Evolutionary conservation across 2,113 vertebrate genomes (phyloP).

Genomic region (Grammomys surdaster): DNA sequence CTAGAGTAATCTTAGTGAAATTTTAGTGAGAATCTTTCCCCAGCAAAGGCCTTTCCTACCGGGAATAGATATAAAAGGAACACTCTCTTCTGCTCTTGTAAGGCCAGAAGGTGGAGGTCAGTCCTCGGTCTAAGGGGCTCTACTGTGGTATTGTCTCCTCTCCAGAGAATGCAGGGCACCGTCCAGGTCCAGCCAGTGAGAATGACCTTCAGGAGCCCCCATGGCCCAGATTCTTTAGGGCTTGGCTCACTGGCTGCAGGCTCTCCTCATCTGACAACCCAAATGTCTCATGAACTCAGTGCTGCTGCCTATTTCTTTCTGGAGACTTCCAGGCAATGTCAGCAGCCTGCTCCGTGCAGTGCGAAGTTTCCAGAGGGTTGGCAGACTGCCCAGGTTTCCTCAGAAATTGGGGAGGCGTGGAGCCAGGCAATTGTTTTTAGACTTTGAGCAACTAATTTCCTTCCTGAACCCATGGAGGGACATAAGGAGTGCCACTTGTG

Average conservation of each 20-base stretch:
- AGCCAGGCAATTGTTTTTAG: constrained; percentile 82
- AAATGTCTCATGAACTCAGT: not conserved
- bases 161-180: not conserved
- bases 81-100: not conserved
- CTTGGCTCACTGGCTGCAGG: not conserved
- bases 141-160: not conserved
- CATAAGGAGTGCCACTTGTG: constrained; percentile 65
- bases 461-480: constrained; percentile 76
- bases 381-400: constrained; percentile 77
- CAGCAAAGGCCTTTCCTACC: not conserved
- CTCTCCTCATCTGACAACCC: not conserved
- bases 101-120: not conserved
- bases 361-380: constrained; percentile 72
- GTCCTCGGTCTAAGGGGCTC: not conserved
- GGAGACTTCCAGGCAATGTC: constrained; percentile 41
- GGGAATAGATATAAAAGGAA: not conserved
- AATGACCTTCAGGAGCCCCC: not conserved
- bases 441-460: constrained; percentile 79
- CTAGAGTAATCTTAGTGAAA: not conserved
- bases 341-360: constrained; percentile 17
- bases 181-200: not conserved
- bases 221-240: not conserved
- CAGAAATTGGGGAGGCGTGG: constrained; percentile 65
- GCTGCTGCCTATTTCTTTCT: constrained; percentile 58
- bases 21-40: not conserved